Base-by-base conservation (phyloP, 2,113 vertebrate species). In the Ellobius talpinus region DNA sequence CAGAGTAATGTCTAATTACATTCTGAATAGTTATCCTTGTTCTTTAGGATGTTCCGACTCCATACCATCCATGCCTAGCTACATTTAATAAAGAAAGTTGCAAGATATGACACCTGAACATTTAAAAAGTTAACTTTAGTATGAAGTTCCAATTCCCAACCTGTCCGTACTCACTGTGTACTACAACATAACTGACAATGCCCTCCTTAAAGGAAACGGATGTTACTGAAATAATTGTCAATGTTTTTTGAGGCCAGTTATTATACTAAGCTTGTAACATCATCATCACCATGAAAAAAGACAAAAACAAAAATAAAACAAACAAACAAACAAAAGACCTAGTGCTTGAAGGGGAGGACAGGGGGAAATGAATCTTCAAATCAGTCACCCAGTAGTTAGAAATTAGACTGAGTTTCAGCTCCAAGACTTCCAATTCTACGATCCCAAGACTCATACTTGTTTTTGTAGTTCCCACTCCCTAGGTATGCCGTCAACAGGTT, bases 1-100 rank as follows among this genome's bases (percentile, higher is more conserved):
- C 58, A 58, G 19, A 23, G 4, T 21, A 58, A 58, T 58, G 58
- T 58, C 58, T 58, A 58, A 58, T 1, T 58, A 58, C 1, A 58
- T 58, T 21, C 58, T 58, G 6, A 1, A 21, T 58, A 21, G 58
- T 58, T 7, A 58, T 21, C 19, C 58, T 58, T 21, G 58, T 58
- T 21, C 39, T 87, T 72, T 92, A 84, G 89, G 45, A 33, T 61
- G 42, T 14, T 33, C 33, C 17, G n/a, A 70, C 52, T 68, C 23
- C 3, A 23, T 68, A 13, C 1, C 5, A 4, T 19, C 12, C 1
- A 4, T 19, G 4, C 1, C 9, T 65, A 47, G 31, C 7, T 33
- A 47, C 0, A 31, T 31, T 93, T 66, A 92, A n/a, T 81, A 86
- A 85, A 70, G 13, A n/a, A 68, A 77, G 66, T 10, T 10, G 31